A percentile compares a stretch with the other conserved stretches of the same genome.
These are phyloP conservation scores for Columba livia DNA, from an alignment of 2,113 vertebrate species.

Conservation along the genomic window DNA sequence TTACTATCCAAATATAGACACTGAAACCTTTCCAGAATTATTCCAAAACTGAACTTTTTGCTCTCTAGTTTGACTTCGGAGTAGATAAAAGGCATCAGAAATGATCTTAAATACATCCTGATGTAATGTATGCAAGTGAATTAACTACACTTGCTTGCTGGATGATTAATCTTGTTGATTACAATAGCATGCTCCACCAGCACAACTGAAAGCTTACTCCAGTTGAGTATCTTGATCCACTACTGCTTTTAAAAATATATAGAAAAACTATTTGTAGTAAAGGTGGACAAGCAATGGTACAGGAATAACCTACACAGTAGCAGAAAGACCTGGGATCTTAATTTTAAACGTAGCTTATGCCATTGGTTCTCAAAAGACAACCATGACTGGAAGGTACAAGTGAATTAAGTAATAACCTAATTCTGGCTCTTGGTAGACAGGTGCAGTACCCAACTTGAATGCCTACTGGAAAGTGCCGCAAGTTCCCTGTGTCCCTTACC, in stretches of 20 bases:
- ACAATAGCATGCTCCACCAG: rapidly evolving
- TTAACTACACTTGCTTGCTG: neutral
- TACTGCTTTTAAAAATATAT: neutral
- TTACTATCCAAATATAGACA: neutral
- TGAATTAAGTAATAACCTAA: neutral
- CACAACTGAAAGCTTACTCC: neutral
- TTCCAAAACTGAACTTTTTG: neutral
- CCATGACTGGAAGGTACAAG: neutral
- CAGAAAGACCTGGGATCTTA: neutral
- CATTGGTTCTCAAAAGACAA: neutral
- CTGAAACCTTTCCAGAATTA: neutral
- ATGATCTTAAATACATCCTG: neutral
- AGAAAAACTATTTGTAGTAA: neutral
- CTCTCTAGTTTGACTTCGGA: neutral
- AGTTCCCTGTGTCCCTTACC: rapidly evolving
- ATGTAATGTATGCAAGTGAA: neutral
- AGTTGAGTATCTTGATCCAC: neutral
- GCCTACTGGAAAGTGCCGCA: neutral
- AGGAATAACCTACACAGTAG: neutral
- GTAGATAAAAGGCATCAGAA: neutral
- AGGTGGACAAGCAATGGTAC: neutral
- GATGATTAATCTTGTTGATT: neutral
- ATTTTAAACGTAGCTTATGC: neutral
- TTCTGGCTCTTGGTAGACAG: neutral
- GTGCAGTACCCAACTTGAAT: neutral